These are phyloP conservation scores for Bubo blakistoni DNA, from an alignment of 2,113 vertebrate genomes.

Conservation along the genomic window DNA sequence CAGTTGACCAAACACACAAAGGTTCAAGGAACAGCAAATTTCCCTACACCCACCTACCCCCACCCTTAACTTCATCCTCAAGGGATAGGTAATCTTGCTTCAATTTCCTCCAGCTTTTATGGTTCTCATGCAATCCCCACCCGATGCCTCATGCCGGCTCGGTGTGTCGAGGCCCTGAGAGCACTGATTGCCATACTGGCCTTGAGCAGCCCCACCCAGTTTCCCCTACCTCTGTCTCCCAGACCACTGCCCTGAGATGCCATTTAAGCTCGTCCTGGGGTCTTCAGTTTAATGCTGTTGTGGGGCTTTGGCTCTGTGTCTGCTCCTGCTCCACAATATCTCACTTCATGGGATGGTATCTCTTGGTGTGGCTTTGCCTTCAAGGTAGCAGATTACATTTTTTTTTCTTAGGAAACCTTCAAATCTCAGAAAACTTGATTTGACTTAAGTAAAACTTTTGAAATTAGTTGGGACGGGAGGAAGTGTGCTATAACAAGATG, in stretches of 20 bases:
- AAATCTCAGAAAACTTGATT: neutral
- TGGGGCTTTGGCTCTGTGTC: neutral
- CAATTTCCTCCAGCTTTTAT: neutral
- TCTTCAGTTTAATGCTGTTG: accelerated
- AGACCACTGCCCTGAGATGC: accelerated
- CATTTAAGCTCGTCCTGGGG: neutral
- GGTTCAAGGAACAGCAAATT: accelerated
- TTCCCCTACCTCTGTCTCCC: neutral
- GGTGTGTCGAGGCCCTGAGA: no score
- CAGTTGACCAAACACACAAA: neutral
- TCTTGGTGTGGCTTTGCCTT: neutral
- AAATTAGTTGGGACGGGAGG: no score
- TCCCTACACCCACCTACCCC: no score
- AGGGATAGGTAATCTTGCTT: no score
- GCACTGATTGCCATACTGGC: neutral
- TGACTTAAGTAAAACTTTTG: neutral
- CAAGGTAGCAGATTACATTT: neutral
- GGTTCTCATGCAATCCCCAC: neutral
- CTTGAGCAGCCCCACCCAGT: neutral
- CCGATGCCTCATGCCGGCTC: neutral
- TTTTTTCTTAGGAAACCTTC: accelerated
- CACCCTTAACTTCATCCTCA: neutral
- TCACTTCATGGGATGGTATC: accelerated
- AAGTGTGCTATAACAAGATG: neutral
- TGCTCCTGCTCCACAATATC: accelerated